These are phyloP conservation scores for Atopsyche davidsoni DNA, from an alignment of 1,140 invertebrate species.

Conservation along the genomic window DNA sequence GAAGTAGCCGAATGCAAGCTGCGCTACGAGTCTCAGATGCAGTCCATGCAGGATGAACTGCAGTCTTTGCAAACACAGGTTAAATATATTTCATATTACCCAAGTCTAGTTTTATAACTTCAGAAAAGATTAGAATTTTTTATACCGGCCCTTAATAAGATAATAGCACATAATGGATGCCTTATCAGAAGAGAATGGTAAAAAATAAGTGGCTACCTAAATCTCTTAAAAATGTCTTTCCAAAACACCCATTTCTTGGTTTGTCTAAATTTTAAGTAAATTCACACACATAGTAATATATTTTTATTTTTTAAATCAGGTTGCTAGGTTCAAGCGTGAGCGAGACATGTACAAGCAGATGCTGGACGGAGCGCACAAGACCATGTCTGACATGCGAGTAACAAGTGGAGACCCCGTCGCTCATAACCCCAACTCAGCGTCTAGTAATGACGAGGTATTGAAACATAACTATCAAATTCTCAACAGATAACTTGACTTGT, in stretches of 20 bases:
- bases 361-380: constrained; percentile 78
- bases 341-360: constrained; percentile 88
- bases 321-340: constrained; percentile 77
- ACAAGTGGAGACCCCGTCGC: constrained; percentile 42
- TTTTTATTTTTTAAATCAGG: no score
- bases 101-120: no score
- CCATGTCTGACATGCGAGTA: constrained; percentile 67
- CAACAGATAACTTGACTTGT: background rate
- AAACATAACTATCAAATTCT: background rate
- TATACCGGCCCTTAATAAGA: no score
- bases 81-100: constrained; percentile 29
- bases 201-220: no score
- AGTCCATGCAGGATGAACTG: constrained; percentile 79
- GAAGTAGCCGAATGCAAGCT: constrained; percentile 81
- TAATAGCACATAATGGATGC: no score
- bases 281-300: no score
- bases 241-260: no score
- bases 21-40: constrained; percentile 82
- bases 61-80: constrained; percentile 75
- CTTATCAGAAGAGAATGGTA: no score
- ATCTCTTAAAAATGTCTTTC: no score
- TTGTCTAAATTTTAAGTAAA: no score
- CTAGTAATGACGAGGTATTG: constrained; percentile 56
- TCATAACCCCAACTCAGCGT: constrained; percentile 37
- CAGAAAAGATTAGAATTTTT: no score